Percentiles rank a stretch among this genome's conserved stretches.
Conservation (phyloP, 2,797 vertebrate genomes). For the Bufotes viridis region DNA sequence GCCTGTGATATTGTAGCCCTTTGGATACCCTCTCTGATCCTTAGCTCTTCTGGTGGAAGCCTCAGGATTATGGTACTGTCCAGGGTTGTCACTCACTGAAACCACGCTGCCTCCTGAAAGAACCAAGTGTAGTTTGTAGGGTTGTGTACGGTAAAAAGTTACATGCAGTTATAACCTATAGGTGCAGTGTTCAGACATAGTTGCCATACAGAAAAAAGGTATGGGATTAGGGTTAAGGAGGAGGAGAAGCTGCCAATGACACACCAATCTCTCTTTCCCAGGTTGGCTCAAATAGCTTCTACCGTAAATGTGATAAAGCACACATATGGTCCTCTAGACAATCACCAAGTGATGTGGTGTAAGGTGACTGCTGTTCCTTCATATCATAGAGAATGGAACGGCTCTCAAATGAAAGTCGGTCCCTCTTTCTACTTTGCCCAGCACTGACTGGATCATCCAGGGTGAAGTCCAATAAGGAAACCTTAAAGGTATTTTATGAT, state of each 20-base stretch:
- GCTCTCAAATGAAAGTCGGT: neutral
- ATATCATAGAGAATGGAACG: neutral
- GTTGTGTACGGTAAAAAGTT: neutral
- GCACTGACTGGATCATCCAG: neutral
- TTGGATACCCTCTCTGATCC: neutral
- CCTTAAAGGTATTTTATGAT: too few relatives aligned
- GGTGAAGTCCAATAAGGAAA: neutral
- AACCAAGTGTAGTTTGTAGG: neutral
- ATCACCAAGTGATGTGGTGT: neutral
- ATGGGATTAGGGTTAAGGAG: neutral
- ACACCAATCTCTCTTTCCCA: neutral
- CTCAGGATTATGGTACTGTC: neutral
- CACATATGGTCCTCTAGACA: neutral
- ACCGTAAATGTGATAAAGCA: neutral
- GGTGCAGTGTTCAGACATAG: neutral
- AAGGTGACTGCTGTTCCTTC: neutral
- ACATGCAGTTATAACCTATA: neutral
- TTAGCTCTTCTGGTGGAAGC: constrained; percentile 8
- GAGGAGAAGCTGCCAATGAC: neutral
- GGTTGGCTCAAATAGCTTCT: neutral
- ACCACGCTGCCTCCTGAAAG: neutral
- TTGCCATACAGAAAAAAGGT: neutral
- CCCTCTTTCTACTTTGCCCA: neutral
- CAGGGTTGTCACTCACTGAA: neutral
- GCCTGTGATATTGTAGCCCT: neutral